These are phyloP conservation scores for Lutjanus campechanus DNA, from an alignment of 2,797 vertebrate species.

Conservation along the genomic window DNA sequence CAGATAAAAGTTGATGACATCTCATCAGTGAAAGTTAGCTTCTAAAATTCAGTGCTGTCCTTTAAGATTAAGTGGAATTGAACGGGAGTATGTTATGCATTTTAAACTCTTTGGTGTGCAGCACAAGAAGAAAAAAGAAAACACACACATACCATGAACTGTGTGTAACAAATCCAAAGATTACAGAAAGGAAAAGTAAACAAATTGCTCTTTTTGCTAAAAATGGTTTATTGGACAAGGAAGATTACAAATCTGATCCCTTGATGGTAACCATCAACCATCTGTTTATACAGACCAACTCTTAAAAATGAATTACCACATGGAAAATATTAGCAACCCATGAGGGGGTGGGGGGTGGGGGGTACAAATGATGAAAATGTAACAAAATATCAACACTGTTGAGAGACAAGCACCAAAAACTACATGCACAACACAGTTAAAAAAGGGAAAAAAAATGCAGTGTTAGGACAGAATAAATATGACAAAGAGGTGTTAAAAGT, in stretches of 20 bases:
- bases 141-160: neutral
- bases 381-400: constrained; percentile 54
- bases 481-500: constrained; percentile 17
- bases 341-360: too few relatives aligned
- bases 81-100: constrained; percentile 26
- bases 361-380: constrained; percentile 41
- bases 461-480: constrained; percentile 56
- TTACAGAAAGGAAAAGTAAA: constrained; percentile 52
- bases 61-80: constrained; percentile 21
- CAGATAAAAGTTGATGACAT: constrained; percentile 29
- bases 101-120: constrained; percentile 37
- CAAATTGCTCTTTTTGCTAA: constrained; percentile 64
- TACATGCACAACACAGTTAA: constrained; percentile 46
- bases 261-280: constrained; percentile 64
- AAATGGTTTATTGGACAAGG: constrained; percentile 84
- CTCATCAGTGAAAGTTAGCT: constrained; percentile 38
- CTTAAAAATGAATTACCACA: constrained; percentile 61
- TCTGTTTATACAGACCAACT: constrained; percentile 57
- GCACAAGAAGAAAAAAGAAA: neutral
- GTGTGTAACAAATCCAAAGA: constrained; percentile 29
- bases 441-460: constrained; percentile 33
- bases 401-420: constrained; percentile 23
- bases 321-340: constrained; percentile 70
- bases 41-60: constrained; percentile 27
- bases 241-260: constrained; percentile 75